Base-by-base conservation (phyloP, 2,797 vertebrate genomes). In the Gobionotothen gibberifrons region DNA sequence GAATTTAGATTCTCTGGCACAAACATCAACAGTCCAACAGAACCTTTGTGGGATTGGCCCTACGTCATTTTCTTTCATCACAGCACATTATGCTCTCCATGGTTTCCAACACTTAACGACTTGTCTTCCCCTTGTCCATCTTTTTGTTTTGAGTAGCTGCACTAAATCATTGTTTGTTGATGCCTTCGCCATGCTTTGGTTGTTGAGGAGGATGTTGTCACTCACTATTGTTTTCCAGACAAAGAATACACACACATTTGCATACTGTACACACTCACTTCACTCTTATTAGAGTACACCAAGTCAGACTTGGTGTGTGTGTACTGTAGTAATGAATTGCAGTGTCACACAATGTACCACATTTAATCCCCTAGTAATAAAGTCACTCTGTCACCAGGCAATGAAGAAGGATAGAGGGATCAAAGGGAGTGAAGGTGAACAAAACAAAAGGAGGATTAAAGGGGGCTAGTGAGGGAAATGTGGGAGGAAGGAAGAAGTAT, bases 351-450 rank as follows among this genome's bases (percentile, higher is more conserved):
- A 51, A 6, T 67, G 74, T 59, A 49, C 21, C 42, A 57, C 61
- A 68, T 81, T 76, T 82, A 76, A 83, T 87, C 62, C 82, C 66
- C 58, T 19, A 40, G 46, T 72, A 62, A 79, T 78, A 73, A 78
- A 84, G 58, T 66, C 56, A 58, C 54, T 74, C n/a, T 48, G 15
- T 72, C n/a, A 40, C 22, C 49, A 60, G 59, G 57, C 61, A 57
- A 55, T 60, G 29, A 72, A 49, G 63, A 72, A 58, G 43, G 64
- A 81, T 68, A 29, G 49, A 36, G 44, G 74, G 62, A 51, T 40
- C 61, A 54, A 53, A 74, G 53, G 21, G 49, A 81, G 36, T 40
- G 44, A 48, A 51, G 17, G 46, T 67, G 61, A 70, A 79, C 52
- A 68, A 73, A 76, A 61, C 40, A 67, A 74, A 75, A 22, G 49